These are phyloP conservation scores for Tetrapedia diversipes DNA, from an alignment of 2,888 invertebrate genomes.

Conservation along the genomic window DNA sequence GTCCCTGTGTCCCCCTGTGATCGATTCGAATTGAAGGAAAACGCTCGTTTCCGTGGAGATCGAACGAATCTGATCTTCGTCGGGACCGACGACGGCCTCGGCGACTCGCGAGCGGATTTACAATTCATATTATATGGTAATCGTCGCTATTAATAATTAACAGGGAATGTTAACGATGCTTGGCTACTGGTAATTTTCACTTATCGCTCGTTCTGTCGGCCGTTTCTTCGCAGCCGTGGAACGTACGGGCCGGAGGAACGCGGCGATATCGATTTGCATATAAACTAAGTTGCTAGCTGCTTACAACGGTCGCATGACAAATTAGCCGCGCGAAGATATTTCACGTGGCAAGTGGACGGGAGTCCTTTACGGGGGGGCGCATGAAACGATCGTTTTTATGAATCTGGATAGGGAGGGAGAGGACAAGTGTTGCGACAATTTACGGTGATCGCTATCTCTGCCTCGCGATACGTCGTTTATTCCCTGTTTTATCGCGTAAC, in stretches of 20 bases:
- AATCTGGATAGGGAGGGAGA: neutral
- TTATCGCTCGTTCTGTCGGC: conserved; percentile 40
- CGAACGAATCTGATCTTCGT: conserved; percentile 38
- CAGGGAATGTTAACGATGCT: conserved; percentile 37
- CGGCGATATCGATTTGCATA: conserved; percentile 54
- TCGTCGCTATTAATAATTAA: conserved; percentile 52
- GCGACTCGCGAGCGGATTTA: conserved; percentile 30
- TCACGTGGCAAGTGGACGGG: conserved; percentile 29
- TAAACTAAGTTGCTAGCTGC: conserved; percentile 44
- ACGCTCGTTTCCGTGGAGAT: conserved; percentile 7
- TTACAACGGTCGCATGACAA: conserved; percentile 54
- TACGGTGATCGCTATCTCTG: no score
- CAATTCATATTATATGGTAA: conserved; percentile 47
- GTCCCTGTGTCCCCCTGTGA: conserved; percentile 4
- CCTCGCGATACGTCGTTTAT: no score
- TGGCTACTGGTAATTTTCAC: conserved; percentile 53
- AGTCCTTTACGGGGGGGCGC: conserved; percentile 23
- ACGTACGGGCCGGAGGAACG: conserved; percentile 37
- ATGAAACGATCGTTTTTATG: conserved; percentile 11
- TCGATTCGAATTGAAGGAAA: conserved; percentile 33
- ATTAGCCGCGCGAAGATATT: conserved; percentile 47
- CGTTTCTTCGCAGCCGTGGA: conserved; percentile 28
- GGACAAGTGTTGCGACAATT: conserved; percentile 3
- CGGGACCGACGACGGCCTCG: conserved; percentile 29
- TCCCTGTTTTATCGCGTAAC: no score